phyloP scores from a whole-genome alignment of 23 tunicate species.

The Styela plicata region DNA sequence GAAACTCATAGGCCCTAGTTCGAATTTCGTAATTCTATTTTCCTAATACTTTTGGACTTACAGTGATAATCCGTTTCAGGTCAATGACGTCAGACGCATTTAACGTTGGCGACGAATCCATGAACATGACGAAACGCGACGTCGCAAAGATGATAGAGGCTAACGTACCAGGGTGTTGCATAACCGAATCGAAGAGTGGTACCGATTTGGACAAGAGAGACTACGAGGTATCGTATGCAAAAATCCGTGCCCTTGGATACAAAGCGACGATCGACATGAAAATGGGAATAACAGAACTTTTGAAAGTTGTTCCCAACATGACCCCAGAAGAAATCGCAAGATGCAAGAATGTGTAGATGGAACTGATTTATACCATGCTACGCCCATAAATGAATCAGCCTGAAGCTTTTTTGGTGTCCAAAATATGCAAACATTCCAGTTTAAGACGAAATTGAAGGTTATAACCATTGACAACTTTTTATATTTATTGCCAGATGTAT shows the following conservation, averaged over 20 bases:
- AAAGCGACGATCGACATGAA: constrained; percentile 67
- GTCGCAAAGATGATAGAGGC: constrained; percentile 92
- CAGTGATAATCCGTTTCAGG: too few species aligned
- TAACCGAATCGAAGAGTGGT: constrained; percentile 89
- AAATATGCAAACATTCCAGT: too few species aligned
- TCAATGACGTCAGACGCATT: constrained; percentile 85
- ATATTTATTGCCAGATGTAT: too few species aligned
- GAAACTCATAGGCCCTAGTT: too few species aligned
- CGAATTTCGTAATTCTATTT: too few species aligned
- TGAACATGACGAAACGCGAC: constrained; percentile 93
- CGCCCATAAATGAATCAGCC: too few species aligned
- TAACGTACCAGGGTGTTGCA: constrained; percentile 90
- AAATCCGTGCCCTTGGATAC: constrained; percentile 74
- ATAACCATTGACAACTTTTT: too few species aligned
- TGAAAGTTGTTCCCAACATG: constrained; percentile 89
- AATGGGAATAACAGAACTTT: constrained; percentile 75
- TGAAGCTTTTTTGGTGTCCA: too few species aligned
- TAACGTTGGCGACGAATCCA: constrained; percentile 99
- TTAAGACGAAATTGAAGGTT: too few species aligned
- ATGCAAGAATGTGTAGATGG: constrained; percentile 64
- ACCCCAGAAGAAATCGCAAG: constrained; percentile 51
- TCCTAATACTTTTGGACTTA: too few species aligned
- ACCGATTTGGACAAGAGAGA: constrained; percentile 94
- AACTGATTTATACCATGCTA: neutral
- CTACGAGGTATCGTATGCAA: constrained; percentile 89